Evolutionary conservation across 2,113 vertebrate species (phyloP).

Genomic region (Eleginops maclovinus): DNA sequence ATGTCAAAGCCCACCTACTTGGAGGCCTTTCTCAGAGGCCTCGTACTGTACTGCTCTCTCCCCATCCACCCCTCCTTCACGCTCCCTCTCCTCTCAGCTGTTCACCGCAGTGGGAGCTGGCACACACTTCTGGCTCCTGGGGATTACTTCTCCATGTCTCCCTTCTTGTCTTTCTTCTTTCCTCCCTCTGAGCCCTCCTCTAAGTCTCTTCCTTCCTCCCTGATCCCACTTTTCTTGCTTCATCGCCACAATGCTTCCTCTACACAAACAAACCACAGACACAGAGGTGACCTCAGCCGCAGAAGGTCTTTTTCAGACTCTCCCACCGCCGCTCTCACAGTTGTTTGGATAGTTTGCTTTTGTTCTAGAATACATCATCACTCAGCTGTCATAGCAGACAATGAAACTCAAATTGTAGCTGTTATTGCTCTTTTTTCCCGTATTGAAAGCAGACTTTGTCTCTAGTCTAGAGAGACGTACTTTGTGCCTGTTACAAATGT

Average conservation of each 20-base stretch:
- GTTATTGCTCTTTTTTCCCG: background rate
- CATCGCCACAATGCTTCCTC: slow-evolving; percentile 67
- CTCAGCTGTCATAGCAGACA: background rate
- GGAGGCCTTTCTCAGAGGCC: slow-evolving; percentile 59
- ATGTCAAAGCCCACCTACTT: slow-evolving; percentile 61
- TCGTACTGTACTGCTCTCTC: slow-evolving; percentile 32
- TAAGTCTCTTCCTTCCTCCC: slow-evolving; percentile 80
- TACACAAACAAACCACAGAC: slow-evolving; percentile 71
- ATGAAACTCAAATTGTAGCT: background rate
- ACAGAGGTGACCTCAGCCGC: slow-evolving; percentile 66
- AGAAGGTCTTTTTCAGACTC: slow-evolving; percentile 32
- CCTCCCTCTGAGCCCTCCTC: slow-evolving; percentile 70
- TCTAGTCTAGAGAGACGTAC: background rate
- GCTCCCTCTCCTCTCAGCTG: slow-evolving; percentile 65
- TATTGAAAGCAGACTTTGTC: slow-evolving; percentile 1
- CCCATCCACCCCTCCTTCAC: slow-evolving; percentile 20
- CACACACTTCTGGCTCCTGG: slow-evolving; percentile 59
- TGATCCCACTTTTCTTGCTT: slow-evolving; percentile 65
- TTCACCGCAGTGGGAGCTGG: slow-evolving; percentile 71
- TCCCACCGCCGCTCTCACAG: slow-evolving; percentile 37
- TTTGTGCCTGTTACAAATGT: background rate
- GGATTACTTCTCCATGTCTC: slow-evolving; percentile 72
- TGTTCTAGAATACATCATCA: slow-evolving; percentile 3
- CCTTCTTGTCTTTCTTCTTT: slow-evolving; percentile 67
- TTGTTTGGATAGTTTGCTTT: background rate